Conservation (phyloP, 37 sponge, comb jelly and placozoan genomes). For the Cliona cf. orientalis region DNA sequence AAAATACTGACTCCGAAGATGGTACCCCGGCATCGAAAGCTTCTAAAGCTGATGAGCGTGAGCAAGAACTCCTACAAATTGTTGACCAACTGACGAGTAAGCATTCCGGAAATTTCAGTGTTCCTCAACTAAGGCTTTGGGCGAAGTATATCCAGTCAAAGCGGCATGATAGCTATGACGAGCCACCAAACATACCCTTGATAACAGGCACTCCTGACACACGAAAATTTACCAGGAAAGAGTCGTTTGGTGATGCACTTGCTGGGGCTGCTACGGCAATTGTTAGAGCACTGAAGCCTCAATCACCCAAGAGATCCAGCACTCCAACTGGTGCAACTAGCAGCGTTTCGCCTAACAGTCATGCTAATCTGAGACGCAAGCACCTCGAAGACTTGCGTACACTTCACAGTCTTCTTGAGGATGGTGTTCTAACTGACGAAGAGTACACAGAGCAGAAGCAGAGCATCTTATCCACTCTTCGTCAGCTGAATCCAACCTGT, state of each 20-base stretch:
- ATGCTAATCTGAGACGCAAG: background rate
- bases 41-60: background rate
- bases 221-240: background rate
- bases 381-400: background rate
- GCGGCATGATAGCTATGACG: constrained; percentile 11
- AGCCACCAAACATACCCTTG: constrained; percentile 9
- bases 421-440: background rate
- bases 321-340: background rate
- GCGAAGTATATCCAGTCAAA: background rate
- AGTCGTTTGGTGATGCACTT: background rate
- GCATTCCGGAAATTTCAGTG: background rate
- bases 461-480: background rate
- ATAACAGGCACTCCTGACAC: background rate
- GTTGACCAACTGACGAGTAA: background rate
- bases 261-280: constrained; percentile 7
- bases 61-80: background rate
- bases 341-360: background rate
- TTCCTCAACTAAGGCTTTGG: background rate
- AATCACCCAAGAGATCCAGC: background rate
- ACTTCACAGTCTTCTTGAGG: background rate
- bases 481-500: no score
- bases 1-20: background rate
- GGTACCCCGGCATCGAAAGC: background rate
- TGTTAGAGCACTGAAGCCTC: background rate
- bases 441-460: background rate